Base-by-base conservation (phyloP, 2,797 vertebrate species). In the Pseudochirops cupreus region DNA sequence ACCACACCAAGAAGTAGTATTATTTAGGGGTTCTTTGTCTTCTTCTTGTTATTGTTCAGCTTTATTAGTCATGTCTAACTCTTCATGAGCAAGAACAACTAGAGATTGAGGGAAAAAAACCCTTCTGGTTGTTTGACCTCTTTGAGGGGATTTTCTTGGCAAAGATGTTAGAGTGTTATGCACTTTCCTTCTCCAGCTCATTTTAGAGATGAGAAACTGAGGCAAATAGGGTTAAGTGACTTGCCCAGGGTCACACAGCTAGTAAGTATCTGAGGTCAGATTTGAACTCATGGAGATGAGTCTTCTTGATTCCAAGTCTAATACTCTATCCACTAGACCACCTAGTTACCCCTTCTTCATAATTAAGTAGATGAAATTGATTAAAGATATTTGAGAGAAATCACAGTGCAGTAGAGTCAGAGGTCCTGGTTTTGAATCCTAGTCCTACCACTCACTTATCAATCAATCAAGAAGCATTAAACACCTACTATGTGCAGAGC, bases 331-430 rank as follows among this genome's bases (percentile, higher is more conserved):
- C 33, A 14, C 33, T 67, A 33, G 1, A 1, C 62, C 62, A 67
- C 33, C 33, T 67, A 67, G 33, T 33, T 67, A 14, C 33, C 62
- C 31, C 62, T 67, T 94, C 93, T 95, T 97, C 94, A 50, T 92
- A 46, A 46, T 67, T 95, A 97, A 93, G 50, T n/a, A 97, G 82
- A 92, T 97, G 92, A 87, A 92, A 94, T 62, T 95, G 94, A 95
- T 94, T 59, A 26, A 96, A 95, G 90, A 92, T 90, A 74, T 21
- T 39, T n/a, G 5, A 74, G 33, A 67, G 62, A 33, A 5, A 74
- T 74, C 62, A 74, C 33, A 74, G 33, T n/a, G 5, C 14, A 74
- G 33, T n/a, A 74, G 62, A 39, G 1, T 39, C 33, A 39, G 62
- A n/a, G 33, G 16, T 13, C 13, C n/a, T 74, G 62, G 16, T n/a